A percentile compares a stretch with the other conserved stretches of the same genome.
phyloP scores from a whole-genome alignment of 1,140 invertebrate genomes.

The Nasonia vitripennis region DNA sequence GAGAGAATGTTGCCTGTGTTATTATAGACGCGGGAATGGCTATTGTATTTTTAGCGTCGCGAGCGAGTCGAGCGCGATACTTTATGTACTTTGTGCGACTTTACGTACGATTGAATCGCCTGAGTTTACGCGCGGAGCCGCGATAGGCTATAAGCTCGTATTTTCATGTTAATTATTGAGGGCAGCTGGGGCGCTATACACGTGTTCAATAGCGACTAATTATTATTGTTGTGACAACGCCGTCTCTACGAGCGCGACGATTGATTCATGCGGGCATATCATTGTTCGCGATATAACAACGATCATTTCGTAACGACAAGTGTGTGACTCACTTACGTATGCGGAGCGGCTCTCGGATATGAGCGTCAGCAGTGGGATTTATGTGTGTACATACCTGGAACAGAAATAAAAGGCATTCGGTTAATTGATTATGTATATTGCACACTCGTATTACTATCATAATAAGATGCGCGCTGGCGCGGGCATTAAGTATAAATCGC shows the following conservation, averaged over 20 bases:
- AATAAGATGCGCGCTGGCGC: neutral
- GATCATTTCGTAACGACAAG: no score
- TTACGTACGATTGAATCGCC: neutral
- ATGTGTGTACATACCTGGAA: conserved; percentile 33
- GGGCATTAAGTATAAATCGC: neutral
- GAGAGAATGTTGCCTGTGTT: neutral
- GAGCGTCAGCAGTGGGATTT: neutral
- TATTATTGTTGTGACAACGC: conserved; percentile 2
- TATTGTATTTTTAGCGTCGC: neutral
- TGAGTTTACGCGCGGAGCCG: neutral
- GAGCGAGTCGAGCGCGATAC: neutral
- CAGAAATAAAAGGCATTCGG: conserved; percentile 2
- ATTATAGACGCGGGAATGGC: neutral
- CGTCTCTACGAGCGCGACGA: neutral
- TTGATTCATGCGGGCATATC: neutral
- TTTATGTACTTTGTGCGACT: neutral
- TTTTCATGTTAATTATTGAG: conserved; percentile 54
- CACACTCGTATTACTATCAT: neutral
- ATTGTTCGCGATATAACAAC: conserved; percentile 13
- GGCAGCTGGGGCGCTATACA: conserved; percentile 5
- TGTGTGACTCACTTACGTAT: neutral
- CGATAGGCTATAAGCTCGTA: conserved; percentile 13
- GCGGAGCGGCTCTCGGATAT: neutral
- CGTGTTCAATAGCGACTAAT: conserved; percentile 2
- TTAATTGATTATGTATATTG: conserved; percentile 13